Conservation (phyloP, 1,140 invertebrate species). For the Zaprionus tsacasi region DNA sequence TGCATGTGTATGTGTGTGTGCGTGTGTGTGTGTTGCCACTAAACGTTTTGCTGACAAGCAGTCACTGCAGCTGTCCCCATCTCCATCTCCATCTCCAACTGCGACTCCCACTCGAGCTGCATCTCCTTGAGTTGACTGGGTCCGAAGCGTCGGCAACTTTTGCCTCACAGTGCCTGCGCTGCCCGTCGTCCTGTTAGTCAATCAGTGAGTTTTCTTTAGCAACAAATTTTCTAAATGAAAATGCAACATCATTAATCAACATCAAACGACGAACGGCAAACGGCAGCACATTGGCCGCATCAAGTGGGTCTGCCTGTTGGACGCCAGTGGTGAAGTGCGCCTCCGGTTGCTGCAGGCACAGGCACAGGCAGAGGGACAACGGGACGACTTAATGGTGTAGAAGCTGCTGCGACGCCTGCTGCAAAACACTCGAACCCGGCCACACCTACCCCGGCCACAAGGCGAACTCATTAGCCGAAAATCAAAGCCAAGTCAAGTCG, state of each 20-base stretch:
- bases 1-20: constrained; percentile 24
- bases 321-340: constrained; percentile 55
- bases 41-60: constrained; percentile 81
- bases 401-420: constrained; percentile 25
- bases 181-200: constrained; percentile 64
- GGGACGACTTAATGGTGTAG: constrained; percentile 21
- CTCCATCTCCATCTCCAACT: constrained; percentile 12
- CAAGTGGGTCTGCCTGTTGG: constrained; percentile 38
- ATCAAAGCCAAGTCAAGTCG: constrained; percentile 28
- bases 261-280: constrained; percentile 75
- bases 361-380: not conserved
- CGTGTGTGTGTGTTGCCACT: constrained; percentile 65
- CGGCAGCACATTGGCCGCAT: constrained; percentile 69
- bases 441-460: constrained; percentile 58
- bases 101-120: constrained; percentile 16
- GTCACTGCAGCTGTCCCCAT: constrained; percentile 59
- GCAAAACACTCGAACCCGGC: constrained; percentile 21
- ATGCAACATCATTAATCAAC: constrained; percentile 82
- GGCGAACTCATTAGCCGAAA: constrained; percentile 64
- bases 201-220: constrained; percentile 79
- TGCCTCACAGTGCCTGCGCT: constrained; percentile 28
- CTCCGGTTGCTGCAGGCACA: constrained; percentile 49
- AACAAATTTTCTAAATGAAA: constrained; percentile 80
- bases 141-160: constrained; percentile 22
- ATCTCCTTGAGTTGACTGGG: constrained; percentile 5